Evolutionary conservation across 2,888 invertebrate genomes (phyloP).

Genomic region (Escarpia spicata): DNA sequence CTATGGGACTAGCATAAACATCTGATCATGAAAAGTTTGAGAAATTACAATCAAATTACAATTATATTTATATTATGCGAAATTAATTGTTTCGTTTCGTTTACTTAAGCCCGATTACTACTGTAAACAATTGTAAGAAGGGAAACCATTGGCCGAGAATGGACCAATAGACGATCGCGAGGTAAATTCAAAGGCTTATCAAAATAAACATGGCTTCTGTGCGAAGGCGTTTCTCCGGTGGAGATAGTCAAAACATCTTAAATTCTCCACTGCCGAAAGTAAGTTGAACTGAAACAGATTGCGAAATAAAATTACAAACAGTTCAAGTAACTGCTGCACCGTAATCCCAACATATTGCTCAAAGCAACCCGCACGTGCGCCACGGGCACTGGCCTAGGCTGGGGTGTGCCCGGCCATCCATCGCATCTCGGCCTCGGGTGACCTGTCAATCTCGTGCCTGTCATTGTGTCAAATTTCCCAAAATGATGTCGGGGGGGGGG

Average conservation of each 20-base stretch:
- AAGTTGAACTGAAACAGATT: neutral
- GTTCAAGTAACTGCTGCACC: neutral
- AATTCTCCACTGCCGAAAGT: neutral
- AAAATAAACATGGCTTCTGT: conserved; percentile 5
- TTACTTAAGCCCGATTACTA: neutral
- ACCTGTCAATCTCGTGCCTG: neutral
- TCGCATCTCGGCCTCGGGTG: neutral
- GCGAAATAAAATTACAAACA: neutral
- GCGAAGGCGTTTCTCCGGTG: neutral
- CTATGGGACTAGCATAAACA: too few species aligned
- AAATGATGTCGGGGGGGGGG: neutral
- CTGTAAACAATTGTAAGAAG: neutral
- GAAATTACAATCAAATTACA: too few species aligned
- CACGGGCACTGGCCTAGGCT: neutral
- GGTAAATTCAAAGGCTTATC: conserved; percentile 13
- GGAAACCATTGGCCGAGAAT: neutral
- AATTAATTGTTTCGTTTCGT: neutral
- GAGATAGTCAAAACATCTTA: neutral
- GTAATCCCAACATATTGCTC: neutral
- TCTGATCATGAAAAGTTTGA: too few species aligned
- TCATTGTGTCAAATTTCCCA: neutral
- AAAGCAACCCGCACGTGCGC: neutral
- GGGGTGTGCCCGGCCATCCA: too few species aligned
- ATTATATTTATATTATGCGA: neutral
- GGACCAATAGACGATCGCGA: neutral